Percentiles rank a stretch among this genome's conserved stretches.
Conservation (phyloP, 2,113 vertebrate genomes). For the Mobula hypostoma region DNA sequence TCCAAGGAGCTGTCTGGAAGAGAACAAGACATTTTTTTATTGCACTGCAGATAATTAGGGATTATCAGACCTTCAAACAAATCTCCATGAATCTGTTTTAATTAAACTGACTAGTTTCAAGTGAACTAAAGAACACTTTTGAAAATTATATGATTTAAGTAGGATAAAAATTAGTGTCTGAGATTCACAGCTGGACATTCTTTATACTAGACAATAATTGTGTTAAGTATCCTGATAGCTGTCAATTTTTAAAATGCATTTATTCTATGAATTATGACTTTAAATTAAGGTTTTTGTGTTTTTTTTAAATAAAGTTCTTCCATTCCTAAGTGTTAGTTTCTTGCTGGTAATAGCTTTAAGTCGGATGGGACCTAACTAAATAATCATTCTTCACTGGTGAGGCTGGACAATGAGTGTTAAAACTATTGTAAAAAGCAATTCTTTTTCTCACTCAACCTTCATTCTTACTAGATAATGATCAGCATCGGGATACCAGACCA, state of each 20-base stretch:
- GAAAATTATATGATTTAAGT: background rate
- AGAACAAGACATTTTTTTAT: no score
- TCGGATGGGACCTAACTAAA: no score
- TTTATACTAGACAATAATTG: background rate
- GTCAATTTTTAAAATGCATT: background rate
- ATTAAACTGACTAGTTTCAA: background rate
- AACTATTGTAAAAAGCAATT: background rate
- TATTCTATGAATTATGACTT: background rate
- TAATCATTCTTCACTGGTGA: background rate
- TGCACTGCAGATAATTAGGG: background rate
- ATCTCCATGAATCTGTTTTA: background rate
- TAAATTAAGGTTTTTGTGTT: background rate
- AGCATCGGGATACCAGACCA: background rate
- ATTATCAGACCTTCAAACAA: background rate
- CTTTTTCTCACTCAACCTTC: background rate
- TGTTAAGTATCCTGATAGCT: background rate
- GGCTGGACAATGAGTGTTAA: background rate
- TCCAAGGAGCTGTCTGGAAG: no score
- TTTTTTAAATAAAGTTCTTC: background rate
- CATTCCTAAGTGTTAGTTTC: background rate
- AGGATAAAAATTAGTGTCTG: background rate
- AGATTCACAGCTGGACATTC: background rate
- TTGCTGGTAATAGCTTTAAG: background rate
- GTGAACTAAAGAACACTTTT: background rate
- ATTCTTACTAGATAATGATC: background rate